Conservation (phyloP, 1,140 invertebrate genomes). For the Glossosoma conforme region DNA sequence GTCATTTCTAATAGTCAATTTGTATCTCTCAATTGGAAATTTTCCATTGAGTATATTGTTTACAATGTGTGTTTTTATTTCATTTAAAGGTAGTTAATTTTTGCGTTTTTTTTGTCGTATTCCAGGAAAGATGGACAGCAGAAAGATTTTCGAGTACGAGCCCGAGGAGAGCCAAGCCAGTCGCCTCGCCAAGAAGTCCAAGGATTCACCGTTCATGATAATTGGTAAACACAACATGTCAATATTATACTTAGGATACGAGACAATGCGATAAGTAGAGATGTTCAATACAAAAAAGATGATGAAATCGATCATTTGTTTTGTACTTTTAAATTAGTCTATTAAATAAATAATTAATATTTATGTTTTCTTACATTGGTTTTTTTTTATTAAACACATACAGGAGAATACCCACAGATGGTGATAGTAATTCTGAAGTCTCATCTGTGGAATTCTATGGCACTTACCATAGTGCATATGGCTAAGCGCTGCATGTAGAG, state of each 20-base stretch:
- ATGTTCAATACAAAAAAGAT: not conserved
- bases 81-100: too few species aligned
- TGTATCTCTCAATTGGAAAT: too few species aligned
- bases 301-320: not conserved
- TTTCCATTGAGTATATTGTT: too few species aligned
- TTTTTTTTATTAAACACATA: not conserved
- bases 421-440: too few species aligned
- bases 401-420: not conserved
- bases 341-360: not conserved
- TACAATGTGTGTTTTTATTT: too few species aligned
- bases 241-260: not conserved
- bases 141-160: constrained; percentile 16
- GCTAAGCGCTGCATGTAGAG: too few species aligned
- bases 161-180: constrained; percentile 9
- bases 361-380: not conserved
- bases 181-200: constrained; percentile 54
- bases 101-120: too few species aligned
- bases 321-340: not conserved
- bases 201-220: constrained; percentile 62
- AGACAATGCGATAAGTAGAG: not conserved
- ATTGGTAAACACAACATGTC: constrained; percentile 48
- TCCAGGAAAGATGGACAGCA: too few species aligned
- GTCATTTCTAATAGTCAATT: too few species aligned
- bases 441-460: too few species aligned
- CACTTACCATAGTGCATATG: too few species aligned